Conservation (phyloP, 2,888 invertebrate genomes). For the Idaea biselata region DNA sequence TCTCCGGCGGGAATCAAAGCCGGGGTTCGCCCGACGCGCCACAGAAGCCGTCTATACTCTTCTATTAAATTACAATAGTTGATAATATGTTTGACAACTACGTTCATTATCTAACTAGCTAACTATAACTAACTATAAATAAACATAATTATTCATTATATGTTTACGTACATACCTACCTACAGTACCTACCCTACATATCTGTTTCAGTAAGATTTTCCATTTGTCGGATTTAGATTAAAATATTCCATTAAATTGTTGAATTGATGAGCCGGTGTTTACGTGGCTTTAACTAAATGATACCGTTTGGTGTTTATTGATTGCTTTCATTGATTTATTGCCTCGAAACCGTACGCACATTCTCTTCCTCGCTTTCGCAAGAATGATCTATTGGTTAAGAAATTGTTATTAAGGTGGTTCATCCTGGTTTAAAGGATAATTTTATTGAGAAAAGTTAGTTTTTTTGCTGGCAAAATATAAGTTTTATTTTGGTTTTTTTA, state of each 20-base stretch:
- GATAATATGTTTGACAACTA: too few relatives aligned
- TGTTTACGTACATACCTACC: not conserved
- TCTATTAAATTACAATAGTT: too few relatives aligned
- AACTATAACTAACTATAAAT: too few relatives aligned
- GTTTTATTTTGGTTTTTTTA: too few relatives aligned
- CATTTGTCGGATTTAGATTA: not conserved
- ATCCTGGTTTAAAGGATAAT: conserved; percentile 21
- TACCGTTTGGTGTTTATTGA: conserved; percentile 52
- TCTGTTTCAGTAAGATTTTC: not conserved
- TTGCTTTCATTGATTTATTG: conserved; percentile 62
- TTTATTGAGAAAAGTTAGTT: not conserved
- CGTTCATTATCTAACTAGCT: too few relatives aligned
- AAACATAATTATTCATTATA: not conserved
- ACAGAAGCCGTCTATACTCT: too few relatives aligned
- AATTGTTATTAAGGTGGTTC: conserved; percentile 44
- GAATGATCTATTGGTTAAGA: conserved; percentile 49
- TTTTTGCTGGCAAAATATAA: too few relatives aligned
- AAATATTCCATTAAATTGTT: conserved; percentile 19
- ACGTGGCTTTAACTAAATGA: conserved; percentile 38
- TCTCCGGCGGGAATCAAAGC: too few relatives aligned
- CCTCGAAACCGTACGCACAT: conserved; percentile 43
- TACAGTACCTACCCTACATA: too few relatives aligned
- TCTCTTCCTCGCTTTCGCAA: conserved; percentile 61
- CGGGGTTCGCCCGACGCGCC: too few relatives aligned
- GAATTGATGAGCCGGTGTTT: conserved; percentile 23